A percentile compares a stretch with the other conserved stretches of the same genome.
Conservation (phyloP, 1,140 invertebrate genomes). For the Drosophila pectinifera region DNA sequence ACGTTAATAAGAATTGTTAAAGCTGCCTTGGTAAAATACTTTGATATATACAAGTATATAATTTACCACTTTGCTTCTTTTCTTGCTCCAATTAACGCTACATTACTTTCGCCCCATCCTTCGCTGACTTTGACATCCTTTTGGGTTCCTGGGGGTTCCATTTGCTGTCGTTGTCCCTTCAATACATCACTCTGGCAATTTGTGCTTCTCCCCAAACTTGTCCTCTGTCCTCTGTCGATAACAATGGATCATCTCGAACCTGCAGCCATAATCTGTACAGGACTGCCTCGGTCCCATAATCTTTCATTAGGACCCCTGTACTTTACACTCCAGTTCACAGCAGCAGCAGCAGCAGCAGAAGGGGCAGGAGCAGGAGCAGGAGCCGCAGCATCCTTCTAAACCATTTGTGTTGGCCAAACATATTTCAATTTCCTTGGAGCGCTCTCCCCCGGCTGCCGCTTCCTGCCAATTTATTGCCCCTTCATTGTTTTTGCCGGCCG, state of each 20-base stretch:
- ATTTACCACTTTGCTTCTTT: neutral
- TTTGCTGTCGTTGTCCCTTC: constrained; percentile 7
- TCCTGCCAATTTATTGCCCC: constrained; percentile 40
- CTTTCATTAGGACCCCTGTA: constrained; percentile 34
- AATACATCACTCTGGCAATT: constrained; percentile 24
- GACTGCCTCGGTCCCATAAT: constrained; percentile 21
- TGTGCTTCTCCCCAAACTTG: constrained; percentile 17
- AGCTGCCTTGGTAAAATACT: neutral
- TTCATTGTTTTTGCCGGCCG: constrained; percentile 49
- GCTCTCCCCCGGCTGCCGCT: neutral
- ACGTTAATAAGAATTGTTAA: neutral
- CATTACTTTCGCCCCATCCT: constrained; percentile 7
- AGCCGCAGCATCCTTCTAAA: constrained; percentile 52
- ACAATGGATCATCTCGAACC: constrained; percentile 46
- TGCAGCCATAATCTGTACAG: constrained; percentile 31
- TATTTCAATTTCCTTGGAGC: constrained; percentile 75
- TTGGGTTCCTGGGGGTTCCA: constrained; percentile 4
- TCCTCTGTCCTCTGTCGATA: constrained; percentile 36
- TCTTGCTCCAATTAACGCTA: constrained; percentile 23
- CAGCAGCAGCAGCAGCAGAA: constrained; percentile 5
- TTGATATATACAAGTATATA: no score
- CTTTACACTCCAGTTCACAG: constrained; percentile 49
- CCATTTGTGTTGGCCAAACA: constrained; percentile 73
- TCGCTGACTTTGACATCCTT: constrained; percentile 13
- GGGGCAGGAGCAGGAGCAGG: neutral